Conservation (phyloP, 2,888 invertebrate genomes). For the Lissocephala sabroskyi region DNA sequence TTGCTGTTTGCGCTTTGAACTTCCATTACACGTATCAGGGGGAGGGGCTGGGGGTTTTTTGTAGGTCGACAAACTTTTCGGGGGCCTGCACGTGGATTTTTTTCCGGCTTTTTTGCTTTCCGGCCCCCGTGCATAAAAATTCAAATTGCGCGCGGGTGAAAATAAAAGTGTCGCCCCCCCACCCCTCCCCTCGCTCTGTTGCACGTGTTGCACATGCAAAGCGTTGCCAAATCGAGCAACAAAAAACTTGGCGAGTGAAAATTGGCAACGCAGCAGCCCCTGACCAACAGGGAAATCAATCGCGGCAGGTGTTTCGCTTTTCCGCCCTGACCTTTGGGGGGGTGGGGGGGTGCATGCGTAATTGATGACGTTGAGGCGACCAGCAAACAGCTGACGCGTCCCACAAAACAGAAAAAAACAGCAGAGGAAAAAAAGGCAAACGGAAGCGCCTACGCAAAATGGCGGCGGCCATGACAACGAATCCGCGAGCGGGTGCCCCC, state of each 20-base stretch:
- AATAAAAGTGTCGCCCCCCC: conserved; percentile 61
- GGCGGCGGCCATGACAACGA: conserved; percentile 5
- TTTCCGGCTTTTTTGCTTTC: no score
- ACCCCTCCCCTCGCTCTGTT: no score
- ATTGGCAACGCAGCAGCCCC: no score
- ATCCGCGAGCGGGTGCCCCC: conserved; percentile 22
- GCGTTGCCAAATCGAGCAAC: no score
- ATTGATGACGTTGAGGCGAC: conserved; percentile 10
- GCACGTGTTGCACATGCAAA: conserved; percentile 6
- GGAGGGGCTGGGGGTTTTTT: conserved; percentile 29
- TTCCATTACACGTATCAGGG: conserved; percentile 56
- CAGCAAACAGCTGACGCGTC: not conserved
- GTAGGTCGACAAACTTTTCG: conserved; percentile 65
- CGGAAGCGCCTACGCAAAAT: conserved; percentile 4
- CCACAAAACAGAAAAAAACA: not conserved
- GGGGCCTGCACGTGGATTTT: no score
- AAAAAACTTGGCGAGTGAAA: no score
- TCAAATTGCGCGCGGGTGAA: conserved; percentile 60
- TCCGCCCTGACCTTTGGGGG: no score
- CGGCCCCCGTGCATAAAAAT: conserved; percentile 63
- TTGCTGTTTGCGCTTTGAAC: conserved; percentile 44
- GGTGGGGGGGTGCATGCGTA: conserved; percentile 6
- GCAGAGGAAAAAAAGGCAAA: not conserved
- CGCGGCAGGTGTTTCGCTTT: no score
- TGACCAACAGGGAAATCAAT: no score